Evolutionary conservation across 30 jellyfish, hydroid and myxozoan species (phyloP), one percentile per base, ranked within the genome.

Genomic region (Calvadosia cruxmelitensis): DNA sequence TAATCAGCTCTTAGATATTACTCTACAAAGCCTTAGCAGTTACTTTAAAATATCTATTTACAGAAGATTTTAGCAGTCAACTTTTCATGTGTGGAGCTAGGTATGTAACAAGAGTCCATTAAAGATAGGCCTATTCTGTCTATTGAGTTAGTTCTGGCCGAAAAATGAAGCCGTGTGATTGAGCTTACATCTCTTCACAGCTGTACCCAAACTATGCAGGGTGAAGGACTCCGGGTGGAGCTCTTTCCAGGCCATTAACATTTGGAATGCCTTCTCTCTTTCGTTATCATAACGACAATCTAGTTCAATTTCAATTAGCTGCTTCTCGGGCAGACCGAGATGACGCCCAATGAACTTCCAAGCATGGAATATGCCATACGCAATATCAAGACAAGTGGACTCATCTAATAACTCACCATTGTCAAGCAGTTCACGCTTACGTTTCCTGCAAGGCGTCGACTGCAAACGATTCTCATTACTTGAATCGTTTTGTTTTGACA

Each of bases 231-330:
- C 99, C 0, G 99, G 99, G 34, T 66, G 66, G 74, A 64, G 65
- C 66, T 91, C 95, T 35, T 79, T 65, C 99, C 99, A 91, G 1
- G 83, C 77, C 53, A 76, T 71, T 1, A 91, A 69, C 95, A 91
- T 91, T 69, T 91, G 99, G 66, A 77, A 91, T 20, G 95, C 95
- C 49, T 82, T 91, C 62, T 91, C 99, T 42, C 83, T 64, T 68
- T 75, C 99, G 29, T 87, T 82, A 49, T 73, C 88, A 34, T 91
- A 69, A 50, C 74, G 80, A 48, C 64, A 71, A 32, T 79, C 71
- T 66, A 70, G 73, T 53, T 91, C 94, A 62, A 91, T 91, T 64
- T 91, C 95, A 26, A 74, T 61, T 0, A 91, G 49, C 28, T 67
- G 75, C 33, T 33, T 66, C 28, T 82, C 93, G 24, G 85, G 73